Percentiles rank a stretch among this genome's conserved stretches.
Evolutionary conservation across 2,888 invertebrate genomes (phyloP).

Genomic region (Sialis lutaria): DNA sequence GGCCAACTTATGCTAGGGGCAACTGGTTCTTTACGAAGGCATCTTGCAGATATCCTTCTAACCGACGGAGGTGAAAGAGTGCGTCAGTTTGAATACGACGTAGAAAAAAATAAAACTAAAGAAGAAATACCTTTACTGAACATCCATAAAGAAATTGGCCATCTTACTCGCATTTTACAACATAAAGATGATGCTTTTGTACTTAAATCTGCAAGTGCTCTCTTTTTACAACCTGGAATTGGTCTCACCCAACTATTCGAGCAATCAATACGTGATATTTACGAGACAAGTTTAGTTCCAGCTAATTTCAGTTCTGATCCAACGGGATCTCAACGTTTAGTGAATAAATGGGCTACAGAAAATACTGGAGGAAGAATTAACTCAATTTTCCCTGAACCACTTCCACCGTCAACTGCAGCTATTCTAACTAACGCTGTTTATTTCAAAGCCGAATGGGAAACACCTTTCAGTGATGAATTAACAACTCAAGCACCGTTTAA

Average conservation of each 20-base stretch:
- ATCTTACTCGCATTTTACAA: slow-evolving; percentile 15
- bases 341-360: slow-evolving; percentile 20
- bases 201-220: slow-evolving; percentile 17
- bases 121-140: slow-evolving; percentile 15
- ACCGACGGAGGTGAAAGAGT: slow-evolving; percentile 10
- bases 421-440: slow-evolving; percentile 27
- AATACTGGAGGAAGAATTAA: slow-evolving; percentile 24
- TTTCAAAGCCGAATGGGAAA: slow-evolving; percentile 27
- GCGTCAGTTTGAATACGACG: slow-evolving; percentile 8
- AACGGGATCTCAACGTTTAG: slow-evolving; percentile 7
- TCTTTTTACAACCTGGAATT: slow-evolving; percentile 17
- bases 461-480: slow-evolving; percentile 22
- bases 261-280: slow-evolving; percentile 14
- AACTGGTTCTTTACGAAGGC: slow-evolving; percentile 18
- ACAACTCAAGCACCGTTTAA: slow-evolving; percentile 19
- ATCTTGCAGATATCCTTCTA: slow-evolving; percentile 19
- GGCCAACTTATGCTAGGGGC: slow-evolving; percentile 24
- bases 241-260: slow-evolving; percentile 15
- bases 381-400: slow-evolving; percentile 18
- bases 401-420: slow-evolving; percentile 18
- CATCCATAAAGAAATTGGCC: slow-evolving; percentile 20
- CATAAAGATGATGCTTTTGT: slow-evolving; percentile 13
- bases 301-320: slow-evolving; percentile 17
- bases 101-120: slow-evolving; percentile 10
- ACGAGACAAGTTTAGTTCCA: slow-evolving; percentile 15